Conservation (phyloP, 2,797 vertebrate genomes). For the Taeniopygia guttata region DNA sequence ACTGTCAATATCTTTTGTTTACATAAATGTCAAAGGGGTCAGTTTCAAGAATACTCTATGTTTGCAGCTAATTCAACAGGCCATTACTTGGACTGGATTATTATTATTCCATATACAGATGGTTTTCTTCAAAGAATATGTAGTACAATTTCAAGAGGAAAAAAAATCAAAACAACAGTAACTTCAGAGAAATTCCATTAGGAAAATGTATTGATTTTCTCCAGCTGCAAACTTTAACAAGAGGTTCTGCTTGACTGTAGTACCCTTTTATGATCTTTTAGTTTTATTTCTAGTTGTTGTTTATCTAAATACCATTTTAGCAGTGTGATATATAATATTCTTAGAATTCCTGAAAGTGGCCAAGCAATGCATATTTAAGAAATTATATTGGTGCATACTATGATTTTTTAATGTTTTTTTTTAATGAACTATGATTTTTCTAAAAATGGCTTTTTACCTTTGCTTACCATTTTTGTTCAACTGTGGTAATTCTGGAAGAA, state of each 20-base stretch:
- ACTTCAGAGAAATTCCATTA: not conserved
- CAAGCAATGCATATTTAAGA: not conserved
- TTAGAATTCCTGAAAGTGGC: not conserved
- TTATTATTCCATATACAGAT: not conserved
- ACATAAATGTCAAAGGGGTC: not conserved
- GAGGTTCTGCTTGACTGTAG: not conserved
- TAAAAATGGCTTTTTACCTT: not conserved
- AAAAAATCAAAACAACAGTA: not conserved
- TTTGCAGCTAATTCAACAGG: not conserved
- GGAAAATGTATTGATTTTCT: not conserved
- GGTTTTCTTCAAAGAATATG: not conserved
- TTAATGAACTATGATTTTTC: not conserved
- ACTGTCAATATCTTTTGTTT: not conserved
- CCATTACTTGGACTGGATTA: not conserved
- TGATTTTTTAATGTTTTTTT: too few relatives aligned
- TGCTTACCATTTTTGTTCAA: not conserved
- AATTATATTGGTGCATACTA: not conserved
- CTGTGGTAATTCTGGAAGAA: not conserved
- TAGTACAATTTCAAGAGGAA: not conserved
- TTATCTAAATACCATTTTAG: not conserved
- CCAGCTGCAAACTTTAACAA: not conserved
- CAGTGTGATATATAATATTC: not conserved
- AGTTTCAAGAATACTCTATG: not conserved
- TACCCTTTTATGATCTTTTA: not conserved
- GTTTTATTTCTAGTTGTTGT: not conserved